These are phyloP conservation scores for Exephanes ischioxanthus DNA, from an alignment of 2,888 invertebrate species.

Conservation along the genomic window DNA sequence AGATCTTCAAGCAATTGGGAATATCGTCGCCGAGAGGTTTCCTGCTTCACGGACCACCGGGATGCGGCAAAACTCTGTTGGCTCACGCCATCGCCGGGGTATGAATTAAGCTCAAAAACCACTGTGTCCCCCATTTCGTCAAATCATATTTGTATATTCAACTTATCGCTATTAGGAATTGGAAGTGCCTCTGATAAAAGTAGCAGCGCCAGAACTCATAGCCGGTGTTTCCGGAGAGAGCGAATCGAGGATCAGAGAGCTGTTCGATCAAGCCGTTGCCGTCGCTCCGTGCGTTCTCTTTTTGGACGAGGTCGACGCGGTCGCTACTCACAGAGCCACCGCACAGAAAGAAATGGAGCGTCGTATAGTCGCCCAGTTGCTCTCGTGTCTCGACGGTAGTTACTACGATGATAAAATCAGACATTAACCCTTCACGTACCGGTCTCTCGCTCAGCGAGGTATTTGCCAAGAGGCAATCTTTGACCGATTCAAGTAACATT, in stretches of 20 bases:
- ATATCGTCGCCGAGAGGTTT: slow-evolving; percentile 96
- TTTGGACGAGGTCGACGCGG: slow-evolving; percentile 98
- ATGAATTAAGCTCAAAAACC: slow-evolving; percentile 77
- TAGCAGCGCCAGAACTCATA: slow-evolving; percentile 96
- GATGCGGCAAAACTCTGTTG: slow-evolving; percentile 95
- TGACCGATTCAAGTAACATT: too few relatives aligned
- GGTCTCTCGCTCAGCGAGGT: too few relatives aligned
- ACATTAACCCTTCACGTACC: neutral
- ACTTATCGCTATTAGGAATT: slow-evolving; percentile 88
- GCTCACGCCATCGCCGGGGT: slow-evolving; percentile 94
- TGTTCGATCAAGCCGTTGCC: slow-evolving; percentile 94
- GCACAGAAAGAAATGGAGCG: slow-evolving; percentile 98
- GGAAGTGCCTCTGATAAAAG: slow-evolving; percentile 92
- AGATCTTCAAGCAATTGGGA: slow-evolving; percentile 94
- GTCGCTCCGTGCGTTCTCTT: slow-evolving; percentile 94
- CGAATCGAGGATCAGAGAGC: slow-evolving; percentile 95
- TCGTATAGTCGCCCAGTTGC: slow-evolving; percentile 96
- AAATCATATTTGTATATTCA: neutral
- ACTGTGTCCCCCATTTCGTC: neutral
- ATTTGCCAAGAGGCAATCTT: too few relatives aligned
- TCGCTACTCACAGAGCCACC: slow-evolving; percentile 95
- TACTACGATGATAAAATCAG: neutral
- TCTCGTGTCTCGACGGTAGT: slow-evolving; percentile 94
- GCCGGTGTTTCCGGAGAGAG: slow-evolving; percentile 98
- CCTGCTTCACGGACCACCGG: slow-evolving; percentile 97